Percentiles rank a stretch among this genome's conserved stretches.
Evolutionary conservation across 2,113 vertebrate species (phyloP).

Genomic region (Mastomys natalensis): DNA sequence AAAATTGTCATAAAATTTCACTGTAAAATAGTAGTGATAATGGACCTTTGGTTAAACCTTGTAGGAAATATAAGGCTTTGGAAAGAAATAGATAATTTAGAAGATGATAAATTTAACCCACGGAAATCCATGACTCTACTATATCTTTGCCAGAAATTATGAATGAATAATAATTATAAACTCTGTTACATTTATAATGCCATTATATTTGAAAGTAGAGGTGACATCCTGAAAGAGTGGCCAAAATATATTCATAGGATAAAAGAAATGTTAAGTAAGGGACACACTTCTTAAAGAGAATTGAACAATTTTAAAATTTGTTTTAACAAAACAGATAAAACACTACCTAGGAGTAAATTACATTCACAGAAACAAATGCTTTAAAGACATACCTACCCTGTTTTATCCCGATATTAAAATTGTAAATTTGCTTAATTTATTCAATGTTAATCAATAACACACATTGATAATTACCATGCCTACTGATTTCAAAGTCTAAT

Average conservation of each 20-base stretch:
- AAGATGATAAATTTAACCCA: background rate
- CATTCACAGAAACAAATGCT: background rate
- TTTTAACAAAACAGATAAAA: background rate
- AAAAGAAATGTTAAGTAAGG: background rate
- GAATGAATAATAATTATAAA: background rate
- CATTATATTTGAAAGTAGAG: constrained; percentile 6
- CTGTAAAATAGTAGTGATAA: no score
- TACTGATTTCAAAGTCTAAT: background rate
- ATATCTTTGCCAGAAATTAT: background rate
- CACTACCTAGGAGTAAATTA: background rate
- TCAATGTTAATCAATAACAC: background rate
- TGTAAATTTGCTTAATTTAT: background rate
- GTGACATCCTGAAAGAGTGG: background rate
- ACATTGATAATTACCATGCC: background rate
- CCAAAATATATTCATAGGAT: background rate
- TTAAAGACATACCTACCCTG: background rate
- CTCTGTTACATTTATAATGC: background rate
- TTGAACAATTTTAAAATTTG: background rate
- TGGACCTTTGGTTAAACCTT: background rate
- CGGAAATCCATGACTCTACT: background rate
- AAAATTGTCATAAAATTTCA: background rate
- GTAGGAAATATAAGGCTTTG: background rate
- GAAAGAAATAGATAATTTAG: background rate
- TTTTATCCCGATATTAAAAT: background rate
- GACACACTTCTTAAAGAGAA: background rate